Evolutionary conservation across 2,113 vertebrate genomes (phyloP).

Genomic region (Grallaria varia): DNA sequence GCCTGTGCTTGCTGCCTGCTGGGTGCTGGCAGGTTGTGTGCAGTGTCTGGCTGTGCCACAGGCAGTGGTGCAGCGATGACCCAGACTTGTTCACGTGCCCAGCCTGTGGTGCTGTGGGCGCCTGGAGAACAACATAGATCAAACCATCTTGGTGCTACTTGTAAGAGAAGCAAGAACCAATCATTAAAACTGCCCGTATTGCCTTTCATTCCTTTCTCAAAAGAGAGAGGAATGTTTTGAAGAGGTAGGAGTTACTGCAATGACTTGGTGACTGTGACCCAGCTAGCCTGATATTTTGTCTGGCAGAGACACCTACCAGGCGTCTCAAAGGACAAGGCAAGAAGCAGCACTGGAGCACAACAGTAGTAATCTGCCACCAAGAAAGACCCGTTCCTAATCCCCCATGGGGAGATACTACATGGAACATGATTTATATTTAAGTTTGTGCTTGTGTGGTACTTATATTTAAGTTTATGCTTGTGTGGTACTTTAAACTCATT

Average conservation of each 20-base stretch:
- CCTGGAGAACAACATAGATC: fast-evolving
- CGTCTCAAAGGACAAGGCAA: background rate
- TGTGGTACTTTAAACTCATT: background rate
- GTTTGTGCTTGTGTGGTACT: background rate
- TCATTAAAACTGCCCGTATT: background rate
- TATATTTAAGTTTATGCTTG: too few species aligned
- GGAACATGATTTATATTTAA: background rate
- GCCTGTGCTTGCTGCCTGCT: background rate
- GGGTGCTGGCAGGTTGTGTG: background rate
- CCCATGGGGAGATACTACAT: background rate
- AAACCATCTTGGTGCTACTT: background rate
- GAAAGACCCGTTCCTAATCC: background rate
- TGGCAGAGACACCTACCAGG: background rate
- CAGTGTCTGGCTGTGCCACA: background rate
- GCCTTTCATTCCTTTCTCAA: background rate
- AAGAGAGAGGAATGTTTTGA: background rate
- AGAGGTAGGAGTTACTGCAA: background rate
- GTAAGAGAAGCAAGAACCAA: background rate
- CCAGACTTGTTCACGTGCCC: fast-evolving
- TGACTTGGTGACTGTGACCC: background rate
- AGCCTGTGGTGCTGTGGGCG: background rate
- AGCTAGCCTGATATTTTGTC: background rate
- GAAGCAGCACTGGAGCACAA: background rate
- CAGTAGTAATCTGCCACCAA: background rate
- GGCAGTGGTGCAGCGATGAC: background rate